Evolutionary conservation across 2,113 vertebrate species (phyloP).

Genomic region (Eulacestoma nigropectus): DNA sequence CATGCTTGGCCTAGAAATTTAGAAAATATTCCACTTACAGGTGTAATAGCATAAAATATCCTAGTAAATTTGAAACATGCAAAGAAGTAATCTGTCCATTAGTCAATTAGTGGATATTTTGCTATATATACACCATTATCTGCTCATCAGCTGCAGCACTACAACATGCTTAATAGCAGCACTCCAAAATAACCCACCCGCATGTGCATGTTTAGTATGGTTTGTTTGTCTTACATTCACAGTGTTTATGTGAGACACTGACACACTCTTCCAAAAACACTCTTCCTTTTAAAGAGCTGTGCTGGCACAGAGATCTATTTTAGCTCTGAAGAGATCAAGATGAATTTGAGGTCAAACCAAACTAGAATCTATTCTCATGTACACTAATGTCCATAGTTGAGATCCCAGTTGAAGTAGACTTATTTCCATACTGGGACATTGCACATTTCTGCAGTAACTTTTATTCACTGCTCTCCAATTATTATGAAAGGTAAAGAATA

Average conservation of each 20-base stretch:
- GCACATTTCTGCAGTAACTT: neutral
- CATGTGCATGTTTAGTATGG: neutral
- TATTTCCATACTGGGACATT: neutral
- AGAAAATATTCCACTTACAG: constrained; percentile 9
- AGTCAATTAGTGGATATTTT: neutral
- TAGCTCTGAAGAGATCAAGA: neutral
- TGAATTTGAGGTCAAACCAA: neutral
- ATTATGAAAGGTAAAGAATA: neutral
- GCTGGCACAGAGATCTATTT: neutral
- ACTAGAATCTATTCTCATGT: neutral
- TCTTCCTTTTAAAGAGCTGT: neutral
- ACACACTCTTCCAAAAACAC: neutral
- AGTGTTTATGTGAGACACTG: neutral
- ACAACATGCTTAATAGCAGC: neutral
- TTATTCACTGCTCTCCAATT: neutral
- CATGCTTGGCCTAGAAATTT: constrained; percentile 90
- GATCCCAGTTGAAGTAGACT: neutral
- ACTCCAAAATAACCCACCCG: neutral
- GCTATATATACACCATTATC: neutral
- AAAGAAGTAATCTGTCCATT: neutral
- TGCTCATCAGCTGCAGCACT: neutral
- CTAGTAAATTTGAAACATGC: neutral
- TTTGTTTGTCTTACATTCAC: neutral
- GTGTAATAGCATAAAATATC: neutral
- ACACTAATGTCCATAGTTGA: neutral